Base-by-base conservation (phyloP, 2,113 vertebrate species). In the Nothoprocta pentlandii region DNA sequence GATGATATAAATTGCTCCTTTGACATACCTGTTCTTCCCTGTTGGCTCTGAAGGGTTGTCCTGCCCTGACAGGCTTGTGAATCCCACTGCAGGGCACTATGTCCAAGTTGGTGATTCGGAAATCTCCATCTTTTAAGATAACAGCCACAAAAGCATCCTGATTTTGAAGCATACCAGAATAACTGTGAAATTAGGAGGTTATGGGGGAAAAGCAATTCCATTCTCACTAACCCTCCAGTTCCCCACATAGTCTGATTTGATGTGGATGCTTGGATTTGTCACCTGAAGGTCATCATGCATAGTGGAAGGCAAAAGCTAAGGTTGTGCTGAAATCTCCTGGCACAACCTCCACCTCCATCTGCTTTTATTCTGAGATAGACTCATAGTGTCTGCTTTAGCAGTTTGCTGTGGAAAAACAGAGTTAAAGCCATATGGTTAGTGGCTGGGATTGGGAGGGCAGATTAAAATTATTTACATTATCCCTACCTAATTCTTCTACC, bases 121-220 rank as follows among this genome's bases (percentile, higher is more conserved):
- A 36, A 89, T 93, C 75, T 95, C 28, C 53, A 15, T 36, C 16
- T 53, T 42, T 41, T 63, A 34, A 67, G 56, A 32, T 5, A 91
- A 32, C 13, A 23, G 2, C 4, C 0, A 0, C 17, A 63, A 42
- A 67, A 80, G 20, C 69, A 62, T 36, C 15, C n/a, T 23, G 42
- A 16, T 61, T 5, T 21, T 80, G 20, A 67, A 87, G 19, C 70
- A n/a, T 25, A 36, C 23, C 1, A 1, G 47, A 34, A 36, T 56
- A 86, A 46, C 47, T 17, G 1, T 8, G 51, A 39, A 88, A 80
- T 10, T 9, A n/a, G 83, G 68, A 47, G 5, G 13, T 42, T 80
- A 39, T 83, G 41, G 28, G 9, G 30, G 13, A 69, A 61, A 51
- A 44, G 17, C 0, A 0, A n/a, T 63, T 82, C 1, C 28, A 10